Evolutionary conservation across 2,888 invertebrate species (phyloP), one percentile per base, ranked within the genome.

Genomic region (Antitype chi): DNA sequence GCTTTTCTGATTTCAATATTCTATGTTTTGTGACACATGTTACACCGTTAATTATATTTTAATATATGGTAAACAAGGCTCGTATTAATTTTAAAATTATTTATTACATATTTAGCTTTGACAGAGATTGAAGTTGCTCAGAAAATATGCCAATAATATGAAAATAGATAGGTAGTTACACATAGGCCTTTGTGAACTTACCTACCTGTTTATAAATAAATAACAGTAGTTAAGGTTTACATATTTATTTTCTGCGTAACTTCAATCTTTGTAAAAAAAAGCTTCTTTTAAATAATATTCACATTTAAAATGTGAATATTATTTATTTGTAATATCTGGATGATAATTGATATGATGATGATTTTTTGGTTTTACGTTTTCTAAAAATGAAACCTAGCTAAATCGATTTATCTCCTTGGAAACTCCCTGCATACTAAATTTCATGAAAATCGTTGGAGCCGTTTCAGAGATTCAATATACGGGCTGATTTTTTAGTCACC

Each of bases 41-140:
- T 25, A 38, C 13, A 64, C 47, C 20, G 38, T 38, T 57, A 15
- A 28, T 64, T 63, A 20, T 74, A 49, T 75, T 74, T 9, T 23
- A 49, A 63, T 75, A 57, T 75, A 38, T 63, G 55, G 17, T 25
- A 63, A 32, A 47, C 32, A 55, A 38, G 38, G 5, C 60, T 17
- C 25, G 23, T n/a, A 49, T 63, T 32, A n/a, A 68, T 73, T 73
- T 47, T 13, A 17, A 53, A 67, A 62, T 15, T 55, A 63, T 47
- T 23, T 55, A 23, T 32, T 3, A n/a, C n/a, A 47, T 25, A 6
- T 53, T 32, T 53, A n/a, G 17, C 8, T 47, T 8, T 23, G 3
- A 15, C 23, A 60, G n/a, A 13, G 13, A 32, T 32, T 13, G 23
- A 28, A 60, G 23, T 23, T 62, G 2, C 11, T 20, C 20, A 32